Percentiles rank a stretch among this genome's conserved stretches.
phyloP scores from a whole-genome alignment of 2,888 invertebrate genomes.

The Eilema sororculum region DNA sequence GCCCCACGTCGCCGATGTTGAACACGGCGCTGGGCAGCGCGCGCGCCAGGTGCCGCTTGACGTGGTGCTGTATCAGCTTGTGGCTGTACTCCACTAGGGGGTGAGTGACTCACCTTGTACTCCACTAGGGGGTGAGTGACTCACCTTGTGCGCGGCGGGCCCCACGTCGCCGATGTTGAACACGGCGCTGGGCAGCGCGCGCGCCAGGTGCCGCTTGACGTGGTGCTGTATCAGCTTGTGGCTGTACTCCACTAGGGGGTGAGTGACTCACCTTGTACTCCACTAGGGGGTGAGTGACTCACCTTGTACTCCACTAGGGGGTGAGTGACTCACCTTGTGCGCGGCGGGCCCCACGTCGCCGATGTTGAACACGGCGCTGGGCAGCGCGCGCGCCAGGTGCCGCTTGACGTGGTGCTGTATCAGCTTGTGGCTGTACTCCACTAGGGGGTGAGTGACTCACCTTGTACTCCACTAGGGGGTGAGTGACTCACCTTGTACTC shows the following conservation, averaged over 20 bases:
- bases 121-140: too few species aligned
- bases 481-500: conserved; percentile 38
- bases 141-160: conserved; percentile 34
- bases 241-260: too few species aligned
- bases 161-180: conserved; percentile 64
- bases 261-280: too few species aligned
- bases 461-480: conserved; percentile 34
- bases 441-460: too few species aligned
- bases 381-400: conserved; percentile 11
- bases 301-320: conserved; percentile 50
- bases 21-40: too few species aligned
- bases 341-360: conserved; percentile 45
- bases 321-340: conserved; percentile 34
- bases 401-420: too few species aligned
- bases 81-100: too few species aligned
- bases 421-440: too few species aligned
- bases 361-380: conserved; percentile 62
- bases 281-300: conserved; percentile 12
- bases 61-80: conserved; percentile 55
- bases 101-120: conserved; percentile 34
- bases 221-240: too few species aligned
- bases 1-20: too few species aligned
- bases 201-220: too few species aligned
- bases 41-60: conserved; percentile 16
- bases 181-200: conserved; percentile 44